Evolutionary conservation across 2,888 invertebrate genomes (phyloP), one percentile per base, ranked within the genome.

Genomic region (Lepeophtheirus nordmannii): DNA sequence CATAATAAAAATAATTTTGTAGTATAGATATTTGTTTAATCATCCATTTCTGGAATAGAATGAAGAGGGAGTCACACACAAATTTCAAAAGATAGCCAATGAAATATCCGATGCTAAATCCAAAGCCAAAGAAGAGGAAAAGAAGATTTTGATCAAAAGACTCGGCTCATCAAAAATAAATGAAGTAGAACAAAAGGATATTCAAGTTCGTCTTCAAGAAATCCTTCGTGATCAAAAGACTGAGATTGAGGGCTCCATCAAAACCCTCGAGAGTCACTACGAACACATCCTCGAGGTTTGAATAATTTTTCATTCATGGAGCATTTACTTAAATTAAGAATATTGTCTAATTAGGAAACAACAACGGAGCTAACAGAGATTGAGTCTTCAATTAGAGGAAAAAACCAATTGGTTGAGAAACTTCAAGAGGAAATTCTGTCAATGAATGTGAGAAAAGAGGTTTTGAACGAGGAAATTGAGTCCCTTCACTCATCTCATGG

Each of bases 111-210:
- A 23, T 17, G 11, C 23, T 38, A 59, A 30, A 30, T 30, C 60
- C 37, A 20, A 8, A n/a, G 60, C 60, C 60, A 59, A 59, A 14
- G 23, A 59, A 59, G 60, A 59, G 7, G 60, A 59, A n/a, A 38
- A 59, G 23, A 59, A 59, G 23, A 59, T 23, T 10, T 38, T 59
- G n/a, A 14, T 30, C n/a, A 23, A 59, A 59, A 59, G 60, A 17
- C 23, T 23, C 17, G 12, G 30, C n/a, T 17, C 22, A 10, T 22
- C 22, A 2, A 23, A 38, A 23, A 23, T 59, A 1, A 22, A 17
- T 12, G 60, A 59, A 59, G 60, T 59, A 30, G 60, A 59, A 14
- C 60, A 59, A 59, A 59, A 59, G 14, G 60, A 59, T 30, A 59
- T 59, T 22, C 60, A 59, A 59, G 60, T 59, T 17, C 22, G 60